Evolutionary conservation across 2,888 invertebrate species (phyloP).

Genomic region (Mythimna impura): DNA sequence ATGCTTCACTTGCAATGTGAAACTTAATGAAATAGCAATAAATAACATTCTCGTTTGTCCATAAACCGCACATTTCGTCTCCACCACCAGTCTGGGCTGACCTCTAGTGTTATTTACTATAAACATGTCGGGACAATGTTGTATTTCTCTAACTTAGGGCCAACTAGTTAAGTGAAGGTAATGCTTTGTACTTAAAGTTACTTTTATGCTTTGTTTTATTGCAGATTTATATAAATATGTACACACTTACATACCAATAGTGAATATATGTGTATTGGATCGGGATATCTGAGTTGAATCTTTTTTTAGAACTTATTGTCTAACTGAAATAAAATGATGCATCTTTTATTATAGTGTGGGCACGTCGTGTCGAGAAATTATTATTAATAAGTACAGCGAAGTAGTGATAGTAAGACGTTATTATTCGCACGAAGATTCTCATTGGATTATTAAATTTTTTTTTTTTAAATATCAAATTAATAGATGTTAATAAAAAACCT

Average conservation of each 20-base stretch:
- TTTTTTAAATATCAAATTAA: slow-evolving; percentile 47
- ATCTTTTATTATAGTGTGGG: slow-evolving; percentile 21
- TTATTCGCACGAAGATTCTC: slow-evolving; percentile 53
- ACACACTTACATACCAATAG: slow-evolving; percentile 36
- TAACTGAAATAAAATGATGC: slow-evolving; percentile 20
- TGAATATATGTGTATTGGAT: slow-evolving; percentile 33
- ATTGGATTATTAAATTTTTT: slow-evolving; percentile 38
- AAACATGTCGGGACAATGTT: slow-evolving; percentile 52
- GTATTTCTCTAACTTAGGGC: slow-evolving; percentile 71
- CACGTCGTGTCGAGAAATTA: slow-evolving; percentile 28
- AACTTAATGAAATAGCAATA: slow-evolving; percentile 21
- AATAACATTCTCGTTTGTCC: slow-evolving; percentile 20
- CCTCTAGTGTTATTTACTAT: slow-evolving; percentile 47
- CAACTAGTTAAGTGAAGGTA: slow-evolving; percentile 71
- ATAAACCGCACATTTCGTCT: slow-evolving; percentile 7
- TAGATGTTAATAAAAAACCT: slow-evolving; percentile 43
- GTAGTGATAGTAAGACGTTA: slow-evolving; percentile 50
- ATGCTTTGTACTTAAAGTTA: slow-evolving; percentile 65
- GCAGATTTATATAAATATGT: slow-evolving; percentile 38
- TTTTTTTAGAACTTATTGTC: slow-evolving; percentile 14
- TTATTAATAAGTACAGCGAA: slow-evolving; percentile 57
- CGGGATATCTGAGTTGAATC: slow-evolving; percentile 13
- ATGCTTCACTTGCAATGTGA: slow-evolving; percentile 11
- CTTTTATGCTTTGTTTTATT: slow-evolving; percentile 56
- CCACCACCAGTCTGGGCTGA: slow-evolving; percentile 37